A percentile compares a stretch with the other conserved stretches of the same genome.
These are phyloP conservation scores for Hiodon tergisus DNA, from an alignment of 2,113 vertebrate species.

Conservation along the genomic window DNA sequence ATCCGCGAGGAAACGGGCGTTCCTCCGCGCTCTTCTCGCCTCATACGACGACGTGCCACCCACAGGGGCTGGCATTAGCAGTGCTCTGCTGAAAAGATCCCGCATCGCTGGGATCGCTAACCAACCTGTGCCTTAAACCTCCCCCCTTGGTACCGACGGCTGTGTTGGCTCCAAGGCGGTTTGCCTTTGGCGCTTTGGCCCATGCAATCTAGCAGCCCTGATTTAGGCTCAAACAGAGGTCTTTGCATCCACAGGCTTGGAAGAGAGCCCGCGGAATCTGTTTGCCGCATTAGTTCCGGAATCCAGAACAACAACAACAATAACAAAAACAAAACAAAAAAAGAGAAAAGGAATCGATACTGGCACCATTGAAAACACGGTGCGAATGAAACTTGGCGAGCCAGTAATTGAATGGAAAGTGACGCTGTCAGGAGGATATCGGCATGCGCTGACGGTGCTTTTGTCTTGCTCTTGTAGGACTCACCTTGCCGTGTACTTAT, in stretches of 20 bases:
- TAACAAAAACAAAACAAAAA: not conserved
- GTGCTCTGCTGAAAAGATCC: slow-evolving; percentile 12
- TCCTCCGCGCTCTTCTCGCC: slow-evolving; percentile 26
- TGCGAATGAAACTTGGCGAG: slow-evolving; percentile 36
- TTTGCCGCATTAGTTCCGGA: slow-evolving; percentile 40
- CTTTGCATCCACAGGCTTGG: slow-evolving; percentile 27
- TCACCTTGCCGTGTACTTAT: slow-evolving; percentile 34
- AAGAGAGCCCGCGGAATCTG: slow-evolving; percentile 13
- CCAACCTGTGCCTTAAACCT: slow-evolving; percentile 17
- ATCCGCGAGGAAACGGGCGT: slow-evolving; percentile 26
- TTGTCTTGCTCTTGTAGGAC: slow-evolving; percentile 25
- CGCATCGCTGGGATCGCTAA: slow-evolving; percentile 22
- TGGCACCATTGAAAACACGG: slow-evolving; percentile 34
- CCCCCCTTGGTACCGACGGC: slow-evolving; percentile 25
- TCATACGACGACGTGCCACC: slow-evolving; percentile 42
- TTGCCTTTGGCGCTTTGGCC: slow-evolving; percentile 6
- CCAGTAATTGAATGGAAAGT: slow-evolving; percentile 39
- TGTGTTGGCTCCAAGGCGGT: slow-evolving; percentile 1
- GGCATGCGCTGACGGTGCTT: slow-evolving; percentile 21
- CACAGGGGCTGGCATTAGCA: slow-evolving; percentile 29
- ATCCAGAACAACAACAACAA: slow-evolving; percentile 27
- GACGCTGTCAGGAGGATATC: slow-evolving; percentile 44
- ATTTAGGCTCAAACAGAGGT: slow-evolving; percentile 31
- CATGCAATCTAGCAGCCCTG: slow-evolving; percentile 22
- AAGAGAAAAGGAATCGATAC: slow-evolving; percentile 37